Evolutionary conservation across 2,797 vertebrate species (phyloP).

Genomic region (Leontopithecus rosalia): DNA sequence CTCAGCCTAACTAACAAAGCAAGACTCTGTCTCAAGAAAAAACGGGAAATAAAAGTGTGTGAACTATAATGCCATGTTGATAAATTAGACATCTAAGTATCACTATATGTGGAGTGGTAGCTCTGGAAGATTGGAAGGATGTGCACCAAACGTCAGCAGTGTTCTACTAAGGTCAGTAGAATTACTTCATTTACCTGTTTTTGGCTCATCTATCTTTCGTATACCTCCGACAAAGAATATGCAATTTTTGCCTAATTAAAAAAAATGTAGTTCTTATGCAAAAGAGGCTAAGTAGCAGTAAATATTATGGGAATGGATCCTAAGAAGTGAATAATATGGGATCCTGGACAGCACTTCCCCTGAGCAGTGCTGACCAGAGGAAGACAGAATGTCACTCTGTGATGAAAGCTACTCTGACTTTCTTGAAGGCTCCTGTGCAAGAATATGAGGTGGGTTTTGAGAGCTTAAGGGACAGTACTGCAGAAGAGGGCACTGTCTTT

Average conservation of each 20-base stretch:
- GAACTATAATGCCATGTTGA: not conserved
- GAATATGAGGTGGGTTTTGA: not conserved
- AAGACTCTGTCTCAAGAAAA: not conserved
- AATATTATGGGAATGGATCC: not conserved
- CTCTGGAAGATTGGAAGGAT: not conserved
- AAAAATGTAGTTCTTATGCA: not conserved
- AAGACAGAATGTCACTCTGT: not conserved
- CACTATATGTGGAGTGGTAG: not conserved
- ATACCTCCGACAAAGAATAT: not conserved
- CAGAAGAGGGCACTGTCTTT: not conserved
- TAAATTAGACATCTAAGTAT: not conserved
- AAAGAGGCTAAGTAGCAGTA: not conserved
- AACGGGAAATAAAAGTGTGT: not conserved
- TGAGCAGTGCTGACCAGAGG: not conserved
- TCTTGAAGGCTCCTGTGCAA: not conserved
- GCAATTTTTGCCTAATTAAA: not conserved
- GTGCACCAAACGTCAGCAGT: not conserved
- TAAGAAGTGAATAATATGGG: not conserved
- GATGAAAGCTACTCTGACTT: not conserved
- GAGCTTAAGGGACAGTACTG: not conserved
- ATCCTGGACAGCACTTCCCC: not conserved
- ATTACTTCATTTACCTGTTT: not conserved
- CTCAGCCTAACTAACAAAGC: not conserved
- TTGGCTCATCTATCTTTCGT: not conserved
- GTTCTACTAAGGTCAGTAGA: not conserved